phyloP scores from a whole-genome alignment of 2,888 invertebrate genomes.

The Hemithea aestivaria region DNA sequence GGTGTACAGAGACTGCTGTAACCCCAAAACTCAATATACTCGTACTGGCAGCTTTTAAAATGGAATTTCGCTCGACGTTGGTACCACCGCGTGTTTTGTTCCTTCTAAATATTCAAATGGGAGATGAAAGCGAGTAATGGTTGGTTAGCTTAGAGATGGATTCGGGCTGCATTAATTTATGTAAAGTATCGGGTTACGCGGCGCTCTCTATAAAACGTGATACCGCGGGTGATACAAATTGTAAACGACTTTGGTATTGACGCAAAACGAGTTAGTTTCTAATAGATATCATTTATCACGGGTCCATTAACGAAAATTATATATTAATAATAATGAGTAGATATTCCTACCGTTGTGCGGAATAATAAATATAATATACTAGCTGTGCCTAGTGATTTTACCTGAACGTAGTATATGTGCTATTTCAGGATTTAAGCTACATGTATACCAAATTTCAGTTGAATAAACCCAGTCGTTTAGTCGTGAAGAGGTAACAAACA shows the following conservation, averaged over 20 bases:
- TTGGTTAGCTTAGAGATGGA: slow-evolving; percentile 63
- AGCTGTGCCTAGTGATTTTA: no score
- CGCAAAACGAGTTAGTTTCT: slow-evolving; percentile 27
- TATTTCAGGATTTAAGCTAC: no score
- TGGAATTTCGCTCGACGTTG: slow-evolving; percentile 39
- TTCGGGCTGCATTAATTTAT: slow-evolving; percentile 62
- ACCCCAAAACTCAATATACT: slow-evolving; percentile 35
- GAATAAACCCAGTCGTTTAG: no score
- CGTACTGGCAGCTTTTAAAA: slow-evolving; percentile 48
- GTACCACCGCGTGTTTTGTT: slow-evolving; percentile 53
- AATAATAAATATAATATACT: no score
- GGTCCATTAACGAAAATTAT: no score
- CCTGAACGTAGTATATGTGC: no score
- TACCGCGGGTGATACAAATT: slow-evolving; percentile 63
- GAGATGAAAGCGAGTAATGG: slow-evolving; percentile 60
- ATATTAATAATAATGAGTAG: no score
- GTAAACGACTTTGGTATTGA: slow-evolving; percentile 36
- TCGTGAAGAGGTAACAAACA: no score
- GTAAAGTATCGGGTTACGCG: slow-evolving; percentile 66
- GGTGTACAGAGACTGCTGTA: slow-evolving; percentile 29
- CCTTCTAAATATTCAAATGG: slow-evolving; percentile 64
- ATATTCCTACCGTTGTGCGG: no score
- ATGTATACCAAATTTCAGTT: no score
- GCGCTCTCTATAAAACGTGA: slow-evolving; percentile 66
- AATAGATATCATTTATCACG: slow-evolving; percentile 3